A percentile compares a stretch with the other conserved stretches of the same genome.
Conservation (phyloP, 2,888 invertebrate species). For the Vandiemenella viatica region DNA sequence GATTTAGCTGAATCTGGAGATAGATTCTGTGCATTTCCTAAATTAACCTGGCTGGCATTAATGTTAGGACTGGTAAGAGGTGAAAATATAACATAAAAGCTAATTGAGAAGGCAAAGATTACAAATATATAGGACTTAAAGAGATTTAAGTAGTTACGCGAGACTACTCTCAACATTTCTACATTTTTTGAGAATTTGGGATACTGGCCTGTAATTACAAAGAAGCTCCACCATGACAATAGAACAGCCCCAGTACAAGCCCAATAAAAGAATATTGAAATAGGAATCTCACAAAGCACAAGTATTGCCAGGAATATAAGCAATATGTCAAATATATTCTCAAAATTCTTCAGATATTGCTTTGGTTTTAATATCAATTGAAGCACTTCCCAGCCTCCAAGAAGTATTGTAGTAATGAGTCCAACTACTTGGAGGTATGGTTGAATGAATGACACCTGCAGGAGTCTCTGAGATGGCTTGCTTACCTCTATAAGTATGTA, state of each 20-base stretch:
- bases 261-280: neutral
- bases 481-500: neutral
- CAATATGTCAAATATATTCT: neutral
- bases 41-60: neutral
- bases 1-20: no score
- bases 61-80: neutral
- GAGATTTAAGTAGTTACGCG: neutral
- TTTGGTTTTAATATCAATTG: neutral
- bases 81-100: neutral
- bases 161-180: conserved; percentile 3
- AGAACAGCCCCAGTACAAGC: neutral
- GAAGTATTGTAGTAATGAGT: neutral
- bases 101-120: neutral
- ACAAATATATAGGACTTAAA: neutral
- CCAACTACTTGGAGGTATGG: neutral
- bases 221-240: neutral
- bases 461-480: neutral
- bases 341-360: neutral
- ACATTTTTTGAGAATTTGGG: neutral
- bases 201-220: conserved; percentile 1
- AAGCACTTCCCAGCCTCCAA: neutral
- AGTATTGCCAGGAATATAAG: neutral
- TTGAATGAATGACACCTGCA: neutral
- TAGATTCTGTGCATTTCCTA: no score
- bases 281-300: neutral